Conservation (phyloP, 1,140 invertebrate genomes). For the Drosophila kikkawai region DNA sequence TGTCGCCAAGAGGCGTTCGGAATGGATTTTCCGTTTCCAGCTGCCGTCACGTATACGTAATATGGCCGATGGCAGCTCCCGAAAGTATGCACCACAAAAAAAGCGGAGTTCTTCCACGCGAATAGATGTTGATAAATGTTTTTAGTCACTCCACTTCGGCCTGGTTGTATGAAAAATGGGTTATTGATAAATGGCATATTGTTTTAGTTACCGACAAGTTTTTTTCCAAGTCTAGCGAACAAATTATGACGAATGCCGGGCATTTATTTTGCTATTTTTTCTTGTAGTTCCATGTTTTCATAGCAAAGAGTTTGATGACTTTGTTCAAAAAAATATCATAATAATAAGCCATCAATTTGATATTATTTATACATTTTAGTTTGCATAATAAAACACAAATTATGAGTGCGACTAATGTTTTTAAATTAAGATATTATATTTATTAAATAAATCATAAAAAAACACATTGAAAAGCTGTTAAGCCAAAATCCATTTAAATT, state of each 20-base stretch:
- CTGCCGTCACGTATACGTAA: conserved; percentile 55
- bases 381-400: too few relatives aligned
- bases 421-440: too few relatives aligned
- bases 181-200: conserved; percentile 47
- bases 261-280: background rate
- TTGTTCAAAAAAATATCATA: conserved; percentile 6
- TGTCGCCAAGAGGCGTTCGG: conserved; percentile 47
- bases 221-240: conserved; percentile 2
- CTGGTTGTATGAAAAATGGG: conserved; percentile 28
- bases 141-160: conserved; percentile 9
- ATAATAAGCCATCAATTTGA: background rate
- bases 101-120: conserved; percentile 12
- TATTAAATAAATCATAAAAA: too few relatives aligned
- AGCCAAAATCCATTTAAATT: too few relatives aligned
- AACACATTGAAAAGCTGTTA: background rate
- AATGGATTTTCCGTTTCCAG: conserved; percentile 44
- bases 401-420: too few relatives aligned
- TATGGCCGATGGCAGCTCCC: conserved; percentile 26
- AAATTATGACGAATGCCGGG: conserved; percentile 30
- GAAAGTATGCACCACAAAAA: conserved; percentile 33
- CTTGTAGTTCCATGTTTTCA: background rate
- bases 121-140: conserved; percentile 43
- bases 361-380: too few relatives aligned
- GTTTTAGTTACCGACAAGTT: conserved; percentile 24
- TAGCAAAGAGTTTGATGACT: background rate